phyloP scores from a whole-genome alignment of 2,888 invertebrate genomes.

The Litoditis marina region DNA sequence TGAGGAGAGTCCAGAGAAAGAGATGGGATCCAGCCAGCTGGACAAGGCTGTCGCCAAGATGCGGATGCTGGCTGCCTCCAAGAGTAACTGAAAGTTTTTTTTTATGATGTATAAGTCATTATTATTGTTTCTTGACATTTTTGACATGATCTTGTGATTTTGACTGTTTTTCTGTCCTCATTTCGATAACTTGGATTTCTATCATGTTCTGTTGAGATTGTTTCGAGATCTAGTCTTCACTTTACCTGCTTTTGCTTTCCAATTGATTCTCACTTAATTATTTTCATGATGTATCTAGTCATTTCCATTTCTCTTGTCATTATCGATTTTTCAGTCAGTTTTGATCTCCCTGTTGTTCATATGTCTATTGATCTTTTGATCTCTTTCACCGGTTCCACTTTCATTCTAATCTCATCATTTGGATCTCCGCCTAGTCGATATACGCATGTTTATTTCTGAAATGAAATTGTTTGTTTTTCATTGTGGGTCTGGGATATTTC shows the following conservation, averaged over 20 bases:
- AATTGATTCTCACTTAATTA: no score
- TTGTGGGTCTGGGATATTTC: neutral
- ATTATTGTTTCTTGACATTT: no score
- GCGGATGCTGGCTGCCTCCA: constrained; percentile 25
- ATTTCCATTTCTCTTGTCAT: neutral
- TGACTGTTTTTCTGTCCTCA: no score
- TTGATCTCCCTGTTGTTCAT: constrained; percentile 5
- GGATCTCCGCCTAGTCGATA: constrained; percentile 7
- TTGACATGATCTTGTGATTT: constrained; percentile 18
- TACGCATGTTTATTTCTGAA: neutral
- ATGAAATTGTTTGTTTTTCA: neutral
- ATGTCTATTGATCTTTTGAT: constrained; percentile 9
- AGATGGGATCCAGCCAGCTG: constrained; percentile 19
- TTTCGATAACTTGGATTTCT: no score
- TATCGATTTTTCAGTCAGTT: neutral
- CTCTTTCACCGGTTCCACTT: constrained; percentile 15
- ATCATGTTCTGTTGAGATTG: no score
- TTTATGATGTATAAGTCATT: neutral
- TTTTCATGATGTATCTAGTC: constrained; percentile 5
- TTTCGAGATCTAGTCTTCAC: neutral
- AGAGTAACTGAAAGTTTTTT: constrained; percentile 1
- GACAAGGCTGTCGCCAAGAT: constrained; percentile 42
- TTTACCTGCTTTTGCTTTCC: neutral
- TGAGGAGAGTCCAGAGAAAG: constrained; percentile 2
- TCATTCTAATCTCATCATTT: constrained; percentile 3